Evolutionary conservation across 2,797 vertebrate species (phyloP).

Genomic region (Galago senegalensis): DNA sequence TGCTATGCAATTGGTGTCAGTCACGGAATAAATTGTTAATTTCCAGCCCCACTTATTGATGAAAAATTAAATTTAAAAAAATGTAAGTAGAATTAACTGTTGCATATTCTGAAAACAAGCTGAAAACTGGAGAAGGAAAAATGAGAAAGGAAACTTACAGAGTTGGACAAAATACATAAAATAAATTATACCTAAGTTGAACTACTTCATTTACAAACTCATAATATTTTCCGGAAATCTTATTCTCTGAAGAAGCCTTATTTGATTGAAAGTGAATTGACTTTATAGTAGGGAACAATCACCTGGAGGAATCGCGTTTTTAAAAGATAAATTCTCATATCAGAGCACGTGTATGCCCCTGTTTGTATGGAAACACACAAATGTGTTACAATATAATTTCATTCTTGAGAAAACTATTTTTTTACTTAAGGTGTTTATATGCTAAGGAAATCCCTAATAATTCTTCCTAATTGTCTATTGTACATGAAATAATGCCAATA

Average conservation of each 20-base stretch:
- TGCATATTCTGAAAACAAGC: background rate
- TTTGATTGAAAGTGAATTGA: background rate
- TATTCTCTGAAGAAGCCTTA: background rate
- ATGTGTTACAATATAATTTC: background rate
- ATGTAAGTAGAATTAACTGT: background rate
- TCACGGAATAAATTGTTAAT: background rate
- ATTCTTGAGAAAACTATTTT: background rate
- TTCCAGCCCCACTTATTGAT: background rate
- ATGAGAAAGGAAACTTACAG: background rate
- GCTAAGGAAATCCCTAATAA: background rate
- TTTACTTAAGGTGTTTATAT: background rate
- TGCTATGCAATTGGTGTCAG: background rate
- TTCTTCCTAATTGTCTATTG: background rate
- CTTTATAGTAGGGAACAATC: background rate
- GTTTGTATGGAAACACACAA: background rate
- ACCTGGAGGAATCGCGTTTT: background rate
- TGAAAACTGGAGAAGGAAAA: background rate
- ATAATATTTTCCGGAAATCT: background rate
- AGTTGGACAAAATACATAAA: background rate
- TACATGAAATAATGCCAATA: background rate
- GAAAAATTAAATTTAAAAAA: background rate
- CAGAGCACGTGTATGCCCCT: background rate
- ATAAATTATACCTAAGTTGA: background rate
- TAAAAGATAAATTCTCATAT: background rate
- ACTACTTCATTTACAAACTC: background rate